Evolutionary conservation across 92 coral and sea anemone genomes (phyloP), one percentile per base, ranked within the genome.

Genomic region (Heteractis magnifica): DNA sequence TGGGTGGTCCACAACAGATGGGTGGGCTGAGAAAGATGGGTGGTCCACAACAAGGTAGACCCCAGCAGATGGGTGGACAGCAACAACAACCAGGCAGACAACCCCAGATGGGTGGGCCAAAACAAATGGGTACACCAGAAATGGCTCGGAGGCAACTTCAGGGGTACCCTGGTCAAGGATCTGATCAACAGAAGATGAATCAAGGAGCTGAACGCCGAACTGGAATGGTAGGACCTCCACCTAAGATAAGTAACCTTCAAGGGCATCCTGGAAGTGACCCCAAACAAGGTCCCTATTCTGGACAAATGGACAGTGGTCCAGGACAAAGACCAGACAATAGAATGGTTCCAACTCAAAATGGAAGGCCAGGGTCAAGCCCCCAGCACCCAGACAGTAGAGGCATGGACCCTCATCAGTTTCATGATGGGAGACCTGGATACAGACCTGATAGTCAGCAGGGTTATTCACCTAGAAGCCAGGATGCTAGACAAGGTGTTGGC

Each of bases 161-260:
- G 20, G 88, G 88, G 10, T 65, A 76, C 49, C 77, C 79, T 75
- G 62, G 52, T 16, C 80, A 76, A 60, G 77, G 84, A 8, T 16
- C 78, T 44, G 55, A 70, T 5, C 48, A 58, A 77, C 51, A 41
- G 6, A 79, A 83, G 79, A 50, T 51, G 9, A 50, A 59, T 18
- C 82, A 76, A 49, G 82, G 44, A 49, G 77, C 88, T 70, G 88
- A 85, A 58, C 77, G 88, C 6, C 52, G 88, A 59, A 78, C 83
- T 49, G 88, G 88, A 26, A 78, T 85, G 88, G 88, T 85, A 21
- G 88, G 88, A 14, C 79, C 88, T 44, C 88, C 88, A 56, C 88
- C 88, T 3, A 79, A 85, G 79, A 85, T 85, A 4, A 55, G 71
- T 59, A 68, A 65, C 49, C 55, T 78, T 77, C 81, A 77, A 10